Base-by-base conservation (phyloP, 2,888 invertebrate genomes). In the Salticus scenicus region DNA sequence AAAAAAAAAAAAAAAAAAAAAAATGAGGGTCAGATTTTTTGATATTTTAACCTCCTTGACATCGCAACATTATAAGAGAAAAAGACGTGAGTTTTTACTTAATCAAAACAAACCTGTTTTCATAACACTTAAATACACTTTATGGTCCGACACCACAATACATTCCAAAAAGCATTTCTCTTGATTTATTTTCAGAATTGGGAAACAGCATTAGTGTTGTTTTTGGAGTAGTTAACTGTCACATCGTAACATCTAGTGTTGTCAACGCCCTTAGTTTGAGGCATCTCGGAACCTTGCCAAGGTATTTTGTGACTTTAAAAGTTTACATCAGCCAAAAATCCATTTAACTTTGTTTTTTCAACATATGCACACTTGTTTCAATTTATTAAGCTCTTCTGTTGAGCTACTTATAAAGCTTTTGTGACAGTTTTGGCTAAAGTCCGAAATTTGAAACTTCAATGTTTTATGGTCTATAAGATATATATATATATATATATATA, bases 61-160 rank as follows among this genome's bases (percentile, higher is more conserved):
- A 24, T 12, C 20, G 24, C 57, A 20, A 24, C 17, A n/a, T 57
- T 24, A 57, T 24, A 57, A 24, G 24, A 20, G 57, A n/a, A n/a
- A n/a, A 24, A 1, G 57, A 57, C 57, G 17, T 20, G 57, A 24
- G 20, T 24, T 57, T 57, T 57, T 17, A 7, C 24, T 24, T 24
- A 20, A 57, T 57, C 20, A 57, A 24, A 57, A 57, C 57, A 57
- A 57, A 57, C 57, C 57, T 57, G 57, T 57, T 57, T 57, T 57
- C 57, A 17, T 57, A 24, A 12, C 24, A 57, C 57, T 24, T 57
- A 57, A 57, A 57, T 57, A 57, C 24, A 57, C 24, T 24, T 7
- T 57, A 0, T 5, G 24, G 57, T 7, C 57, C 24, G 57, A 57
- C 57, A 4, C 10, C 12, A 57, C 42, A 24, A 24, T 1, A 24